A percentile compares a stretch with the other conserved stretches of the same genome.
Evolutionary conservation across 2,888 invertebrate genomes (phyloP).

Genomic region (Eubasilissa splendida): DNA sequence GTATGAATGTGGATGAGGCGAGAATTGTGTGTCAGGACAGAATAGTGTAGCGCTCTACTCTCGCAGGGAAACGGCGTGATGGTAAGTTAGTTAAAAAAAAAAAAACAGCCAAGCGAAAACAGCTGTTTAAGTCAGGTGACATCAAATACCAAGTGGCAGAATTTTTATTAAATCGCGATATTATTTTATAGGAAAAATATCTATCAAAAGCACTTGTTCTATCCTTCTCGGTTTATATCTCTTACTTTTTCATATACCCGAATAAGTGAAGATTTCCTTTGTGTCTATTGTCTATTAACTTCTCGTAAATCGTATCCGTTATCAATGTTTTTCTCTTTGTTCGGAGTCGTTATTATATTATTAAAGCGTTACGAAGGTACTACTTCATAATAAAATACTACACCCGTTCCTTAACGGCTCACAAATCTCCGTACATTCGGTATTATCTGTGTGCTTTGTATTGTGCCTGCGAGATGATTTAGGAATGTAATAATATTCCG

Average conservation of each 20-base stretch:
- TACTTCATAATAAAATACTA: background rate
- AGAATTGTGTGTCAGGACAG: too few species aligned
- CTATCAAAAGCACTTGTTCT: constrained; percentile 12
- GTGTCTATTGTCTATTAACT: constrained; percentile 6
- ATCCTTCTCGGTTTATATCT: background rate
- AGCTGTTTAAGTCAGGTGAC: too few species aligned
- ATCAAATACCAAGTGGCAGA: too few species aligned
- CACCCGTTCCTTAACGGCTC: background rate
- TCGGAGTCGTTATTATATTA: background rate
- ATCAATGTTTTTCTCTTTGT: constrained; percentile 6
- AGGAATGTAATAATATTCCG: constrained; percentile 11
- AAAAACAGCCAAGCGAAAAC: too few species aligned
- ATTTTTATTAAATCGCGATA: too few species aligned
- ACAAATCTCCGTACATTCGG: background rate
- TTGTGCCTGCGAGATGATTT: background rate
- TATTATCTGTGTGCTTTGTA: background rate
- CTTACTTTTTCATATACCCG: background rate
- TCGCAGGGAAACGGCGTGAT: too few species aligned
- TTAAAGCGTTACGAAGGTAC: background rate
- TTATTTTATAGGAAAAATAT: background rate
- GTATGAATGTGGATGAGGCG: too few species aligned
- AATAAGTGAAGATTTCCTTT: background rate
- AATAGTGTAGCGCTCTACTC: too few species aligned
- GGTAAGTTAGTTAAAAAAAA: too few species aligned
- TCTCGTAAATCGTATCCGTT: constrained; percentile 6